A percentile compares a stretch with the other conserved stretches of the same genome.
Conservation (phyloP, 2,113 vertebrate species). For the Lates calcarifer region DNA sequence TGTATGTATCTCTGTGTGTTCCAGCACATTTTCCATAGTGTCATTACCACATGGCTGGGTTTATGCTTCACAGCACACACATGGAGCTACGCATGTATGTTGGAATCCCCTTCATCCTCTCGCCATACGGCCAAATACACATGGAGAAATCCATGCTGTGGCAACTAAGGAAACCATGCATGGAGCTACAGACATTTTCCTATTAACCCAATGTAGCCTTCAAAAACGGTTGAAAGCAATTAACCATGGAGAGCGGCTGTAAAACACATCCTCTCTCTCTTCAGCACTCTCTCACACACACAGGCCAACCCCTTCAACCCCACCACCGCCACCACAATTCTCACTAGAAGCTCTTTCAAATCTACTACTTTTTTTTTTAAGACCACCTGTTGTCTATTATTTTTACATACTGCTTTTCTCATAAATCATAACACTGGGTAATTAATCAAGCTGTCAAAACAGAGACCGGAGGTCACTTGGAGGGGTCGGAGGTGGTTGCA, state of each 20-base stretch:
- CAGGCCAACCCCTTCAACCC: slow-evolving; percentile 41
- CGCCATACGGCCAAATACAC: slow-evolving; percentile 65
- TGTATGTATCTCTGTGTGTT: slow-evolving; percentile 53
- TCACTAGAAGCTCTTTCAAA: slow-evolving; percentile 77
- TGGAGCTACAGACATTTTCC: slow-evolving; percentile 81
- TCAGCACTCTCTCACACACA: slow-evolving; percentile 45
- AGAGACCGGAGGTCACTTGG: slow-evolving; percentile 93
- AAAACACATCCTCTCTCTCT: slow-evolving; percentile 84
- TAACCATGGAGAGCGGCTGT: slow-evolving; percentile 88
- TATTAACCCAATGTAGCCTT: slow-evolving; percentile 83
- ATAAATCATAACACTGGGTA: slow-evolving; percentile 99
- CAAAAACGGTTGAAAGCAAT: slow-evolving; percentile 80
- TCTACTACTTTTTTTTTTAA: slow-evolving; percentile 91
- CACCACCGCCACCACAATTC: slow-evolving; percentile 55
- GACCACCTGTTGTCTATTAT: slow-evolving; percentile 99
- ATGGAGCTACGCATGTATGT: slow-evolving; percentile 77
- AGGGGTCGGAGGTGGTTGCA: slow-evolving; percentile 95
- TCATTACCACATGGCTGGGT: slow-evolving; percentile 81
- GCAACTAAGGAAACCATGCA: slow-evolving; percentile 71
- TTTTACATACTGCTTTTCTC: slow-evolving; percentile 99
- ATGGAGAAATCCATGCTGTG: slow-evolving; percentile 61
- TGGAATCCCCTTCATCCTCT: slow-evolving; percentile 80
- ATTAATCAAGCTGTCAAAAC: slow-evolving; percentile 99
- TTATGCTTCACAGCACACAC: slow-evolving; percentile 79
- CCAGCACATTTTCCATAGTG: slow-evolving; percentile 78